Conservation (phyloP, 2,797 vertebrate genomes). For the Poeciliopsis presidionis region DNA sequence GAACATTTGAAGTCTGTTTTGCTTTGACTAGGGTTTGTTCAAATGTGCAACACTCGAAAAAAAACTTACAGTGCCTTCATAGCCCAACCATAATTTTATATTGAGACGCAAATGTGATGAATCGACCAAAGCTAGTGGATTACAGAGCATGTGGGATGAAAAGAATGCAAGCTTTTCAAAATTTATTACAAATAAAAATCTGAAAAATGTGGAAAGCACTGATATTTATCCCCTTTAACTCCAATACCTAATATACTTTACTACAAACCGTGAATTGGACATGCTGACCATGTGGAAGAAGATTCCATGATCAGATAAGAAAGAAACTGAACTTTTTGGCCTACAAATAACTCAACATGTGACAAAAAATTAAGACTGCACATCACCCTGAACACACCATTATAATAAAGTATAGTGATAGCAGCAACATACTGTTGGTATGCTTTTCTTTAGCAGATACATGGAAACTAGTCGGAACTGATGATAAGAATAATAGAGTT, state of each 20-base stretch:
- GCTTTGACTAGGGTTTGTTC: constrained; percentile 22
- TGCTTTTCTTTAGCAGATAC: background rate
- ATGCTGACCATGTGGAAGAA: background rate
- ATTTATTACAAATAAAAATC: background rate
- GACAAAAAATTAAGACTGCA: background rate
- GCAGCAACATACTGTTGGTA: background rate
- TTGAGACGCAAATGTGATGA: background rate
- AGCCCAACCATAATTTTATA: background rate
- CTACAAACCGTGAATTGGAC: background rate
- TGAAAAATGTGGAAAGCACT: background rate
- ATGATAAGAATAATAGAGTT: background rate
- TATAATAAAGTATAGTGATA: background rate
- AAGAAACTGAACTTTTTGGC: background rate
- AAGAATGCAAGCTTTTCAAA: background rate
- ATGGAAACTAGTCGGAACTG: background rate
- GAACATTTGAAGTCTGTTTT: constrained; percentile 12
- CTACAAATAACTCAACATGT: background rate
- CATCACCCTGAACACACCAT: background rate
- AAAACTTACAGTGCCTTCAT: background rate
- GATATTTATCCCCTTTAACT: background rate
- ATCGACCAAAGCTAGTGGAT: background rate
- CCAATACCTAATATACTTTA: background rate
- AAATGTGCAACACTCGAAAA: constrained; percentile 1
- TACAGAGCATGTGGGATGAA: background rate
- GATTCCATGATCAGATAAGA: background rate